phyloP scores from a whole-genome alignment of 2,888 invertebrate species.

The Bombylius major region DNA sequence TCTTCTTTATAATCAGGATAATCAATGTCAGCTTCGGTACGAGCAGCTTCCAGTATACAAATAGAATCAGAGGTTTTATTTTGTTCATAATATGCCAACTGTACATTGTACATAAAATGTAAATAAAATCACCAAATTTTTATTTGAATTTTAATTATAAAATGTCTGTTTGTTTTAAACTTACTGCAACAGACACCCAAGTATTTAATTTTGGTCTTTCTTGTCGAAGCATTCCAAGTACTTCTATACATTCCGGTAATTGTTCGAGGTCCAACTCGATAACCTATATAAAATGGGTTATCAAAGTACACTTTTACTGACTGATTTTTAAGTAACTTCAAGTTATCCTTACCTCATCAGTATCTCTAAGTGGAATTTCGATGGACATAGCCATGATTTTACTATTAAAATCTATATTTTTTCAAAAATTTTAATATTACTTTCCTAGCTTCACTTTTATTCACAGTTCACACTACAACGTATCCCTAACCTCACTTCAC shows the following conservation, averaged over 20 bases:
- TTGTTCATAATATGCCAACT: constrained; percentile 96
- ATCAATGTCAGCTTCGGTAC: constrained; percentile 70
- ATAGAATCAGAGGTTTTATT: constrained; percentile 87
- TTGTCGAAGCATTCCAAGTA: constrained; percentile 83
- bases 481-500: too few species aligned
- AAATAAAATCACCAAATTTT: background rate
- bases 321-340: background rate
- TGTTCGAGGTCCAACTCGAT: constrained; percentile 92
- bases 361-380: constrained; percentile 84
- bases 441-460: too few species aligned
- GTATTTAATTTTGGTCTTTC: constrained; percentile 86
- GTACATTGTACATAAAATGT: constrained; percentile 22
- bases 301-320: background rate
- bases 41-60: constrained; percentile 80
- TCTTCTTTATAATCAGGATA: constrained; percentile 90
- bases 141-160: background rate
- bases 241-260: constrained; percentile 91
- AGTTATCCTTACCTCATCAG: constrained; percentile 64
- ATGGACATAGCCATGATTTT: constrained; percentile 46
- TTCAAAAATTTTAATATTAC: too few species aligned
- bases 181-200: constrained; percentile 95
- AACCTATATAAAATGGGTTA: constrained; percentile 44
- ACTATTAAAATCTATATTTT: background rate
- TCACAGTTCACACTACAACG: too few species aligned
- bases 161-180: constrained; percentile 32